These are phyloP conservation scores for Drosophila ezoana DNA, from an alignment of 2,888 invertebrate species.

Conservation along the genomic window DNA sequence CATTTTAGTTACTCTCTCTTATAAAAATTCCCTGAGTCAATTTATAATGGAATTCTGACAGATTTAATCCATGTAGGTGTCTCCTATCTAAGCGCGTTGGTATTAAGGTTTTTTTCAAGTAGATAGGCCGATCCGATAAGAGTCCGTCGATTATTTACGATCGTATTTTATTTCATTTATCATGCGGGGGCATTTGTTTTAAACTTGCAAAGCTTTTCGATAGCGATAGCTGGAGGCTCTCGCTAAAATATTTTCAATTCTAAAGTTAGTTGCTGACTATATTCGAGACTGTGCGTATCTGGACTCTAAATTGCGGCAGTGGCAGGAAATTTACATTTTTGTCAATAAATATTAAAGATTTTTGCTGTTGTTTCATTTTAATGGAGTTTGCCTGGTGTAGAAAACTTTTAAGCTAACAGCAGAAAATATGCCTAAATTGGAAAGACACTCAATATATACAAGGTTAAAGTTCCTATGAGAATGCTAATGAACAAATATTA, in stretches of 20 bases:
- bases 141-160: constrained; percentile 65
- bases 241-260: constrained; percentile 15
- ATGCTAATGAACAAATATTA: neutral
- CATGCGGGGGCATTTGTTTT: constrained; percentile 54
- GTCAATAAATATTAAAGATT: constrained; percentile 42
- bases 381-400: neutral
- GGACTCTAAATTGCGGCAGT: constrained; percentile 1
- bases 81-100: constrained; percentile 30
- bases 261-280: constrained; percentile 61
- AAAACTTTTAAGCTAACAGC: neutral
- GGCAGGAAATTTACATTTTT: neutral
- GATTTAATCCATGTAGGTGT: constrained; percentile 58
- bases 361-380: constrained; percentile 40
- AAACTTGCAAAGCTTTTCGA: constrained; percentile 41
- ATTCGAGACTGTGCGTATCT: constrained; percentile 20
- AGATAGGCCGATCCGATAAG: constrained; percentile 65
- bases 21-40: constrained; percentile 35
- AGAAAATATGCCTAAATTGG: neutral
- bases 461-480: too few species aligned
- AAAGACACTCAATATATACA: neutral
- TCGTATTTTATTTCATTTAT: constrained; percentile 70
- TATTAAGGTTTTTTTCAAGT: constrained; percentile 45
- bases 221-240: constrained; percentile 34
- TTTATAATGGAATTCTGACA: constrained; percentile 53
- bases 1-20: too few species aligned